Base-by-base conservation (phyloP, 1,140 invertebrate species). In the Polypedilum vanderplanki region DNA sequence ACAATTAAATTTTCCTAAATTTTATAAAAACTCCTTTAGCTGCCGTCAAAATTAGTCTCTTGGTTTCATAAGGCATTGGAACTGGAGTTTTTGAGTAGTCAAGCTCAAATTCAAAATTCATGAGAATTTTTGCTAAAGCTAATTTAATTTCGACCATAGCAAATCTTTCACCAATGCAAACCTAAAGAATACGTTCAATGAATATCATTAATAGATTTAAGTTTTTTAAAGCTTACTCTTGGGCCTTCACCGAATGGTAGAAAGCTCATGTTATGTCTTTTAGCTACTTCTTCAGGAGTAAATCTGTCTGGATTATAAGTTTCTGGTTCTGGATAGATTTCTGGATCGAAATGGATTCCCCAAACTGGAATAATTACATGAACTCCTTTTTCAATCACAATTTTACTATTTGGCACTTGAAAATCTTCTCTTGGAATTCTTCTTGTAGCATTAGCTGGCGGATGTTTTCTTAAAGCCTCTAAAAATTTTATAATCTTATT, bases 181-280 rank as follows among this genome's bases (percentile, higher is more conserved):
- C 83, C 46, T 20, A 18, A 70, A 70, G 17, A 70, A 46, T 75
- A 57, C 20, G 33, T 41, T 17, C 0, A 57, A 40, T 81, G n/a
- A 79, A 77, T 22, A 77, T 75, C 17, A 80, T n/a, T n/a, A n/a
- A n/a, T n/a, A n/a, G n/a, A n/a, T n/a, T n/a, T n/a, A 40, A 65
- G 77, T 70, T 78, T 82, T 83, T 86, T 87, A 74, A 88, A 86
- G 78, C 87, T 88, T 79, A 87, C 87, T 73, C 90, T 83, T 0
- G 87, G 87, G n/a, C 90, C 90, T 74, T 89, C 87, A 41, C 90
- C 90, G 78, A 93, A 93, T 1, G 90, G 88, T 17, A 92, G 83
- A 77, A 87, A 91, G 0, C 86, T 79, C 77, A 84, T 87, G 2
- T 83, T 85, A 78, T 86, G 87, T 57, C 87, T 82, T 10, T 80